Evolutionary conservation across 2,797 vertebrate species (phyloP).

Genomic region (Iguana delicatissima): DNA sequence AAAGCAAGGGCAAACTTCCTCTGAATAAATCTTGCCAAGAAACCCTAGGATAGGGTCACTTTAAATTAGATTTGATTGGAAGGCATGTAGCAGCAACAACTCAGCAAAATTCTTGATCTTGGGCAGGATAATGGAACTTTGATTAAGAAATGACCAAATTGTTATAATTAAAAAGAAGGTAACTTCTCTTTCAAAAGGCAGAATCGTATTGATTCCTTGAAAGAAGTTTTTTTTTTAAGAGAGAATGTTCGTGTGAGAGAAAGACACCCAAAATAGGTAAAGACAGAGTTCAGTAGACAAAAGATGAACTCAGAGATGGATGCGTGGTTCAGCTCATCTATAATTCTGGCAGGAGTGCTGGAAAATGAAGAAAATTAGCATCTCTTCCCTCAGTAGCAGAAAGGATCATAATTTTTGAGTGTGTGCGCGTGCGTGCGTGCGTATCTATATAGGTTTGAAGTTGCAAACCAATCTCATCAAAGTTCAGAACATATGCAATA

Average conservation of each 20-base stretch:
- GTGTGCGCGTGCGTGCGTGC: neutral
- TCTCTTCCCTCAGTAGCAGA: neutral
- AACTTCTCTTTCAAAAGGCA: neutral
- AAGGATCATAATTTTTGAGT: neutral
- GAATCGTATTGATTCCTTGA: neutral
- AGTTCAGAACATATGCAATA: conserved; percentile 54
- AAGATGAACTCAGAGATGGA: neutral
- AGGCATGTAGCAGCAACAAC: neutral
- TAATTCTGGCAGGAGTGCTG: neutral
- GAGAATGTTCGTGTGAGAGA: too few species aligned
- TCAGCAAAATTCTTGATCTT: neutral
- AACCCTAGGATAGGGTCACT: too few species aligned
- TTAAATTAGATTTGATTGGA: too few species aligned
- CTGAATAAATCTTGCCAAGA: too few species aligned
- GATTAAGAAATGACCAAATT: neutral
- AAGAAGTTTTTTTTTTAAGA: neutral
- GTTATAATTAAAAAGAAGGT: neutral
- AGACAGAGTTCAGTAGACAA: neutral
- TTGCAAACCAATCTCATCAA: conserved; percentile 10
- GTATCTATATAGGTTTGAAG: conserved; percentile 21
- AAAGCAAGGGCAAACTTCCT: too few species aligned
- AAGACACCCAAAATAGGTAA: neutral
- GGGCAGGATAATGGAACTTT: neutral
- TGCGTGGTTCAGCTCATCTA: neutral
- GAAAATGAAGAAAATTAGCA: neutral